Conservation (phyloP, 2,113 vertebrate species). For the Isichthys henryi region DNA sequence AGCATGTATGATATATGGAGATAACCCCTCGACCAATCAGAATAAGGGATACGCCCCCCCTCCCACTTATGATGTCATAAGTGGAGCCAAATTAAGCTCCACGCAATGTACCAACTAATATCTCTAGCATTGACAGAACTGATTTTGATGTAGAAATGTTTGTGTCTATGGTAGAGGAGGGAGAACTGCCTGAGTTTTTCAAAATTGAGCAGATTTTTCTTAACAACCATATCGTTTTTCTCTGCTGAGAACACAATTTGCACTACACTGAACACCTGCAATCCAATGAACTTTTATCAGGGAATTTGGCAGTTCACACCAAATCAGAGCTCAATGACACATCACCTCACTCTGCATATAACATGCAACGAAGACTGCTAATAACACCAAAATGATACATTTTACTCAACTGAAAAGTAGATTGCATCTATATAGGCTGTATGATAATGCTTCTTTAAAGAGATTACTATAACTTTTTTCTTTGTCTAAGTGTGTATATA, state of each 20-base stretch:
- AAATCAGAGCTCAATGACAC: conserved; percentile 21
- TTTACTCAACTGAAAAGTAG: conserved; percentile 8
- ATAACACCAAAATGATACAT: conserved; percentile 15
- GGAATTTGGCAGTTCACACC: conserved; percentile 13
- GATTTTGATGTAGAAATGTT: conserved; percentile 24
- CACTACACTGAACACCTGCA: conserved; percentile 23
- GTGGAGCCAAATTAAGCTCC: no score
- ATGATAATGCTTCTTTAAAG: no score
- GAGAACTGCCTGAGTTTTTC: conserved; percentile 17
- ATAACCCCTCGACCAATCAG: no score
- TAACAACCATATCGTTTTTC: no score
- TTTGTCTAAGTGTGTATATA: no score
- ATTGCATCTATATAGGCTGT: neutral
- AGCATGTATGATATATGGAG: no score
- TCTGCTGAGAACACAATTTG: neutral
- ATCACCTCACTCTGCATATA: conserved; percentile 13
- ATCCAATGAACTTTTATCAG: conserved; percentile 17
- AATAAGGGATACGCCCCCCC: no score
- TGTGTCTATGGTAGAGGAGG: conserved; percentile 17
- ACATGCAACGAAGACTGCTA: conserved; percentile 4
- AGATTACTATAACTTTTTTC: no score
- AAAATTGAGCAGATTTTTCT: neutral
- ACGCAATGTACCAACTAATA: no score
- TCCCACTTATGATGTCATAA: no score
- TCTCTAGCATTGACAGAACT: conserved; percentile 24